phyloP scores from a whole-genome alignment of 2,888 invertebrate species.

The Hanleya hanleyi region DNA sequence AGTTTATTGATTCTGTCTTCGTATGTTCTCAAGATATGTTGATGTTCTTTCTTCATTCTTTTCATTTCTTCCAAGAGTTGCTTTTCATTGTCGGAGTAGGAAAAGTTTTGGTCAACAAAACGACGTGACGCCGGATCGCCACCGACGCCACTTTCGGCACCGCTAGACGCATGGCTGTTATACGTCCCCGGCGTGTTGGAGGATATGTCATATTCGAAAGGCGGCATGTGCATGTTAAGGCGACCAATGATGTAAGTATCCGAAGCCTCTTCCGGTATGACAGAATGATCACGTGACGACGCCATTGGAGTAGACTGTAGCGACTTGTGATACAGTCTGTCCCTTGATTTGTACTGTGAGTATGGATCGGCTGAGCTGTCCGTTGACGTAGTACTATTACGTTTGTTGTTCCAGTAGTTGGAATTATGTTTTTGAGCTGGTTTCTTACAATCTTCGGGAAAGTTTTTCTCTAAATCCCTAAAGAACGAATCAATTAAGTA shows the following conservation, averaged over 20 bases:
- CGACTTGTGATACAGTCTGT: slow-evolving; percentile 31
- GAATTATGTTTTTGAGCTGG: slow-evolving; percentile 17
- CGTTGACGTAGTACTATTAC: slow-evolving; percentile 51
- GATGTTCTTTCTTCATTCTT: slow-evolving; percentile 67
- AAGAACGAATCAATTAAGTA: slow-evolving; percentile 44
- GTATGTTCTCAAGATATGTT: slow-evolving; percentile 60
- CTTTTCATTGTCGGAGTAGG: slow-evolving; percentile 70
- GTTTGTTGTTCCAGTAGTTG: slow-evolving; percentile 40
- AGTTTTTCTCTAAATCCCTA: slow-evolving; percentile 46
- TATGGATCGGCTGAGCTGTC: slow-evolving; percentile 56
- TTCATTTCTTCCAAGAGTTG: slow-evolving; percentile 69
- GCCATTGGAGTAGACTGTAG: slow-evolving; percentile 28
- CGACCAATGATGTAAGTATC: slow-evolving; percentile 5
- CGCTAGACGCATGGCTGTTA: slow-evolving; percentile 20
- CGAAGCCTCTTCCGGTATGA: slow-evolving; percentile 43
- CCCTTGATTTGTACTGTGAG: slow-evolving; percentile 42
- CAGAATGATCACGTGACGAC: slow-evolving; percentile 47
- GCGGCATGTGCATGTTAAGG: slow-evolving; percentile 18
- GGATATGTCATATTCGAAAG: slow-evolving; percentile 18
- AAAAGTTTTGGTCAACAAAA: slow-evolving; percentile 30
- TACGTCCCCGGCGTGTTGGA: slow-evolving; percentile 17
- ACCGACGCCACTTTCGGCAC: not conserved
- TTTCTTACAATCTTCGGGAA: slow-evolving; percentile 26
- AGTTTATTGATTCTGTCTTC: slow-evolving; percentile 67
- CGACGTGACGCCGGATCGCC: not conserved